Conservation (phyloP, 2,113 vertebrate species). For the Prionailurus viverrinus region DNA sequence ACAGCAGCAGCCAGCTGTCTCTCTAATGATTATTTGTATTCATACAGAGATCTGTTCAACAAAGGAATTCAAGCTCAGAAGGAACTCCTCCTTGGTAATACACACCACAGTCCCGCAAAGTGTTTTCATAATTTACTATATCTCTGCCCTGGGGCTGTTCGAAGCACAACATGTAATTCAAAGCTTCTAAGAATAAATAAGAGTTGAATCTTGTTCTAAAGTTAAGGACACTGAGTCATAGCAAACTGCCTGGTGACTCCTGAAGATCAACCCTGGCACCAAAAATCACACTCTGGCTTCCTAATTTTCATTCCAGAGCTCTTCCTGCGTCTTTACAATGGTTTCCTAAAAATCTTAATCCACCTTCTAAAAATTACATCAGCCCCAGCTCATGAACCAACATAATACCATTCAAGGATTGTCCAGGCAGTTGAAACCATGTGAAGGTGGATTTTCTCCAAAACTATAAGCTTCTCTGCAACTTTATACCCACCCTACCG, state of each 20-base stretch:
- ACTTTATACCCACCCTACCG: not conserved
- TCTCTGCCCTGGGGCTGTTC: constrained; percentile 53
- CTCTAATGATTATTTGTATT: constrained; percentile 78
- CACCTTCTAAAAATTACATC: not conserved
- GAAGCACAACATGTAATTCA: constrained; percentile 50
- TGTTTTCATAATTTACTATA: constrained; percentile 60
- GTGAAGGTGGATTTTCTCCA: not conserved
- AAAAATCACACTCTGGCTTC: not conserved
- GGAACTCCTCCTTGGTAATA: constrained; percentile 70
- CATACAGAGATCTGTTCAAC: constrained; percentile 63
- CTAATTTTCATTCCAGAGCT: constrained; percentile 39
- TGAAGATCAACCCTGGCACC: constrained; percentile 7
- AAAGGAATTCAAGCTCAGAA: constrained; percentile 52
- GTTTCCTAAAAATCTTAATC: not conserved
- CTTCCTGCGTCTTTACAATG: not conserved
- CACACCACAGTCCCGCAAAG: not conserved
- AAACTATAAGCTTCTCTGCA: not conserved
- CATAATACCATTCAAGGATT: constrained; percentile 3
- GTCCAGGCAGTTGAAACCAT: not conserved
- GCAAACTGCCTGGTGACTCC: not conserved
- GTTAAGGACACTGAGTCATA: constrained; percentile 43
- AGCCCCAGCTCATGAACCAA: not conserved
- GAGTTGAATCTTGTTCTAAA: constrained; percentile 47
- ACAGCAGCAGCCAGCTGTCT: constrained; percentile 80
- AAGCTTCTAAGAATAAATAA: constrained; percentile 67